These are phyloP conservation scores for Gerris buenoi DNA, from an alignment of 1,140 invertebrate species.

Conservation along the genomic window DNA sequence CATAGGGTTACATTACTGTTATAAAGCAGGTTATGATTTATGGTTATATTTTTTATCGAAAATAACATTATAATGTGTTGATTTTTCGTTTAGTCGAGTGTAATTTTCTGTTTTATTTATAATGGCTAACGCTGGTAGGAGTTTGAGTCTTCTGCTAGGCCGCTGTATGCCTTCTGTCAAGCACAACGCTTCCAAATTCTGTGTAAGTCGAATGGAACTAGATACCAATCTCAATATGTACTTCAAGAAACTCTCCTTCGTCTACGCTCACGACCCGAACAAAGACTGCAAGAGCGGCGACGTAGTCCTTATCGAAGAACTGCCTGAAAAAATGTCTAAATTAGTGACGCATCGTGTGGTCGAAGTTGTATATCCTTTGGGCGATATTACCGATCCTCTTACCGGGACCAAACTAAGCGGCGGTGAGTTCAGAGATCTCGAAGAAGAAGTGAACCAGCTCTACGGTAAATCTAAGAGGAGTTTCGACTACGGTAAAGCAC, in stretches of 20 bases:
- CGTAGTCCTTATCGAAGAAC: slow-evolving; percentile 57
- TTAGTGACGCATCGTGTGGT: no score
- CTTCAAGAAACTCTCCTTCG: slow-evolving; percentile 50
- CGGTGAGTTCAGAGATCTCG: slow-evolving; percentile 41
- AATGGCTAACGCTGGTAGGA: no score
- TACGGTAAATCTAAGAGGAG: slow-evolving; percentile 49
- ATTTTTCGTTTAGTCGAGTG: no score
- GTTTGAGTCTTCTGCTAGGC: slow-evolving; percentile 39
- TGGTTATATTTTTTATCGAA: no score
- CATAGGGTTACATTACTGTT: no score
- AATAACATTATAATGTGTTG: no score
- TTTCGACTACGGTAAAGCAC: slow-evolving; percentile 63
- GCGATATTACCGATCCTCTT: slow-evolving; percentile 67
- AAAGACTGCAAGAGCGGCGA: slow-evolving; percentile 65
- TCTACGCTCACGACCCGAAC: slow-evolving; percentile 60
- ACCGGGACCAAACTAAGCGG: slow-evolving; percentile 51
- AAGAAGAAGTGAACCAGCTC: slow-evolving; percentile 46
- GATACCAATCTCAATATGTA: slow-evolving; percentile 57
- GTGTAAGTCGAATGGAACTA: slow-evolving; percentile 49
- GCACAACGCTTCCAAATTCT: slow-evolving; percentile 57
- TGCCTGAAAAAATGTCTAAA: slow-evolving; percentile 53
- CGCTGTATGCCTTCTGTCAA: slow-evolving; percentile 55
- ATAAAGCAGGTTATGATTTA: no score
- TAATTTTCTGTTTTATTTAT: no score
- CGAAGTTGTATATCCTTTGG: slow-evolving; percentile 61